Evolutionary conservation across 2,888 invertebrate species (phyloP), one percentile per base, ranked within the genome.

Genomic region (Ornithoptera priamus): DNA sequence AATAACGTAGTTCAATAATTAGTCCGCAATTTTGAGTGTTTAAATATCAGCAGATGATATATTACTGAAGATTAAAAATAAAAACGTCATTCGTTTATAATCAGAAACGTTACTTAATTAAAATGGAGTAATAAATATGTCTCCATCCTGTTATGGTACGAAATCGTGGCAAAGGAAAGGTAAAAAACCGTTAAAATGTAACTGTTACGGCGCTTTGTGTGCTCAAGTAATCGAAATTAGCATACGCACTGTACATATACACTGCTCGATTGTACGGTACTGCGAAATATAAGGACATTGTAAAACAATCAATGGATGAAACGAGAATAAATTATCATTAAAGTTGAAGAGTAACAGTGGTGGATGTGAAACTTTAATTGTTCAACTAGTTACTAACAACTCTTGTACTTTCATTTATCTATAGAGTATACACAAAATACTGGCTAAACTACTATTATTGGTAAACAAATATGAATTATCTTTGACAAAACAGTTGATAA

Each of bases 231-330:
- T 83, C 80, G 80, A 80, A 81, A 83, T 80, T 76, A 74, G 69
- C 75, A 79, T 80, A 78, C 57, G 46, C 71, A 75, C 74, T 74
- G 72, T 73, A 58, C 75, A 72, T 78, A 77, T 85, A 85, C 84
- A 81, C 83, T 82, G 83, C 85, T 73, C 71, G 80, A 76, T 78
- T 75, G 74, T 75, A 78, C 71, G 74, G 68, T 65, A 77, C 75
- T 36, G 46, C 10, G 75, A 77, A 79, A 77, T 78, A 75, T 76
- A 77, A 79, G 76, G 77, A 78, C 73, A 80, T 80, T 76, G 76
- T 77, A 75, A 75, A 80, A 74, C 81, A 82, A 79, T 85, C 89
- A 88, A 88, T 89, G 87, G 84, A 85, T 77, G 75, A 76, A 75
- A 75, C 79, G 77, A 73, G 77, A 76, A 85, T 89, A 87, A 87